Conservation (phyloP, 2,888 invertebrate genomes). For the Deroplatys truncata region DNA sequence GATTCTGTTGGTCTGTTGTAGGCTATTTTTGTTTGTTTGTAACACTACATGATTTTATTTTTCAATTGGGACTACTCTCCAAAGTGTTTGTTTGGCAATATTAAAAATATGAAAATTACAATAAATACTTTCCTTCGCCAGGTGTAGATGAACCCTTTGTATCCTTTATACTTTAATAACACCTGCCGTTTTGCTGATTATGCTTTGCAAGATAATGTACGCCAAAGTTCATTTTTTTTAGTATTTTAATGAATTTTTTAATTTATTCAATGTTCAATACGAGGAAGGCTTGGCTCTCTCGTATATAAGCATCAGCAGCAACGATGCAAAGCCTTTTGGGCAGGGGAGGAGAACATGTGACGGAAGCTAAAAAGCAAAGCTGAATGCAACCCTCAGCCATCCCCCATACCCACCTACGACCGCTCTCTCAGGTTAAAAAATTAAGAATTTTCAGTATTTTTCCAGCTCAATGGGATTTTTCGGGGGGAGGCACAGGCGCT, state of each 20-base stretch:
- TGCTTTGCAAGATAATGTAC: background rate
- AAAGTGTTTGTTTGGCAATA: background rate
- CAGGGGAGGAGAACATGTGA: background rate
- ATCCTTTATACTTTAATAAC: background rate
- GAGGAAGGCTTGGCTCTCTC: background rate
- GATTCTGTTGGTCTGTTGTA: no score
- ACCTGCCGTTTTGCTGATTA: background rate
- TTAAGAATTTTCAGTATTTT: slow-evolving; percentile 15
- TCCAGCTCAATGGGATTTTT: background rate
- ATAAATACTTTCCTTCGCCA: background rate
- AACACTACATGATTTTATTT: background rate
- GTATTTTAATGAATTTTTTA: background rate
- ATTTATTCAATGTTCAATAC: background rate
- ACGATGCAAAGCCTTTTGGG: background rate
- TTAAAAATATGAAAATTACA: background rate
- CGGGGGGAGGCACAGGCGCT: background rate
- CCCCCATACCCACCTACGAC: background rate
- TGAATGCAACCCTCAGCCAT: background rate
- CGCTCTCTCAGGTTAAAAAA: background rate
- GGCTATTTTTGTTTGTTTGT: background rate
- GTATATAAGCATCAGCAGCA: background rate
- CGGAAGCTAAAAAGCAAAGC: background rate
- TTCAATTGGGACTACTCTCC: background rate
- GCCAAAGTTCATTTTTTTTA: background rate
- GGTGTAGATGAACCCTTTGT: background rate